Evolutionary conservation across 2,113 vertebrate species (phyloP), one percentile per base, ranked within the genome.

Genomic region (Eulemur macaco): DNA sequence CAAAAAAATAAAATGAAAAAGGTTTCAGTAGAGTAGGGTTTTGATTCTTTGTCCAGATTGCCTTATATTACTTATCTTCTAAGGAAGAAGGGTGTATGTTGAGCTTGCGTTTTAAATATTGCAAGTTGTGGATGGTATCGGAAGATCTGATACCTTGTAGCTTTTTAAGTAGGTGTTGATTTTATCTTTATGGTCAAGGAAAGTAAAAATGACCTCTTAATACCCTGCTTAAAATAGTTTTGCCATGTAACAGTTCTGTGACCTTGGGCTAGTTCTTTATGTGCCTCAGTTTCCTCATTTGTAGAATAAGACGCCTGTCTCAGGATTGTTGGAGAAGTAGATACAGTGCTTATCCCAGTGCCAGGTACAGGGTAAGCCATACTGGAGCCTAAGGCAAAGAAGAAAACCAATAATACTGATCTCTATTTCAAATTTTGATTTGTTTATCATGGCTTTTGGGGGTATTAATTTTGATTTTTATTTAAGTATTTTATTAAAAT

Each of bases 91-190:
- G 45, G 58, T 0, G 4, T 52, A 69, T 10, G 21, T 64, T 89
- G 50, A 71, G 7, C 37, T 76, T 42, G 29, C 71, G 29, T 56
- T 77, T 96, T 66, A 47, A 66, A 15, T 89, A 50, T 85, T 91
- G 69, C 2, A 25, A 29, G 54, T 39, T 81, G 63, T 87, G 13
- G 27, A 23, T 89, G 42, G 13, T 50, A n/a, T 80, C 56, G 68
- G 66, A 78, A 77, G 9, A 74, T 54, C 37, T 54, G 54, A 21
- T 92, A 45, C 60, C 45, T 78, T 56, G 63, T 42, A 68, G 23
- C 71, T 96, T 81, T 68, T 66, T 84, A 95, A 92, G 54, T 42
- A 78, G 82, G 73, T 23, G 7, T 81, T 88, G 64, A 58, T 87
- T 93, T 91, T 76, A 64, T 80, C 13, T 52, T 84, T 88, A 64